phyloP scores from a whole-genome alignment of 2,797 vertebrate species.

The Prunella strophiata region DNA sequence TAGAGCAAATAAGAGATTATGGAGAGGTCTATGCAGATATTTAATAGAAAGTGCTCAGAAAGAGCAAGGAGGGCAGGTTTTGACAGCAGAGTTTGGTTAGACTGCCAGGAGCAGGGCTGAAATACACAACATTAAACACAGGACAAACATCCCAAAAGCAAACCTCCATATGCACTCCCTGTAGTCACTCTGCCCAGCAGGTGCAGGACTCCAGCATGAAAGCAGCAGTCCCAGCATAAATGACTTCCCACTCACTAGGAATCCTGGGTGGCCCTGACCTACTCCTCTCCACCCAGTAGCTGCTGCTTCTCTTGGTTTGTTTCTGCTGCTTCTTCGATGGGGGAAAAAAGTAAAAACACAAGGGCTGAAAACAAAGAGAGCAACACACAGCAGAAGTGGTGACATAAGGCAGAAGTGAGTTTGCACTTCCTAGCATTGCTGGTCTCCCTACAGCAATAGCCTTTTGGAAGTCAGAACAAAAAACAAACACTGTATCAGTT shows the following conservation, averaged over 20 bases:
- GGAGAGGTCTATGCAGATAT: background rate
- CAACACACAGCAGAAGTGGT: background rate
- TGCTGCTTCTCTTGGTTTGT: background rate
- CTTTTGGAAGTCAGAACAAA: background rate
- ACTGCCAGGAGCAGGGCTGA: background rate
- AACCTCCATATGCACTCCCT: background rate
- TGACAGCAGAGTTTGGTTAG: background rate
- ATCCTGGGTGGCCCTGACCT: background rate
- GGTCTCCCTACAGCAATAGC: background rate
- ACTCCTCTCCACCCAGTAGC: background rate
- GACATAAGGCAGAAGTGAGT: background rate
- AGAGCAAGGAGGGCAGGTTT: background rate
- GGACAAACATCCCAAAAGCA: background rate
- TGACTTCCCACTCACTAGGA: fast-evolving
- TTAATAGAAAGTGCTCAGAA: background rate
- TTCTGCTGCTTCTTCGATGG: background rate
- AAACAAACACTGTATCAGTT: background rate
- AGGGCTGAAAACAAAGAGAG: background rate
- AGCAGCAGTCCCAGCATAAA: background rate
- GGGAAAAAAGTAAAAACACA: background rate
- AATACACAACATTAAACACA: background rate
- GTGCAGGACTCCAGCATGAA: background rate
- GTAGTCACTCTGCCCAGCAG: background rate
- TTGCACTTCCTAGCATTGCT: background rate
- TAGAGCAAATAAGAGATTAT: background rate